Base-by-base conservation (phyloP, 92 coral and sea anemone species). In the Umimayanthus chanpuru region DNA sequence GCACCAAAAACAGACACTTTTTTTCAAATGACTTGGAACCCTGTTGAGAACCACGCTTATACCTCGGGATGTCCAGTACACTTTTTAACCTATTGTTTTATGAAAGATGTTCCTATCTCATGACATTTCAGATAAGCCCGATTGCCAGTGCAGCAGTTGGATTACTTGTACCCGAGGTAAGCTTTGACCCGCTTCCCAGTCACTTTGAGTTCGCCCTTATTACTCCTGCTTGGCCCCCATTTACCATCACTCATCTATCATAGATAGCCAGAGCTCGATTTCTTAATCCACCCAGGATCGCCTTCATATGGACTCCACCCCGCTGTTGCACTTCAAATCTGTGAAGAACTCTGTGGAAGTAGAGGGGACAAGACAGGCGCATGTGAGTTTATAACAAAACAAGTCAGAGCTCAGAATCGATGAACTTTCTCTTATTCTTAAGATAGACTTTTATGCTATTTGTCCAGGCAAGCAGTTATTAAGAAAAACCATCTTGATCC, bases 121-220 rank as follows among this genome's bases (percentile, higher is more conserved):
- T 44, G 44, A 26, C 15, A 65, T 83, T 41, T 70, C 75, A 83
- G 87, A 72, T 83, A 15, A 83, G 78, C 39, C 87, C 87, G 6
- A 83, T 44, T 71, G 87, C 78, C 6, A 83, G 87, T 83, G 87
- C 87, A 2, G 77, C 78, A 30, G 77, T 83, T 47, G 78, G 87
- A 18, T 32, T 83, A 23, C 87, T 83, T 18, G 67, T 83, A 5
- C 87, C 87, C 15, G 78, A 83, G 87, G 87, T 83, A 47, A 43
- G 78, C 39, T 23, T 15, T 41, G 25, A 6, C 50, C 10, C 8
- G 50, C 10, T 47, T 47, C 50, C 50, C 11, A 47, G 50, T 47
- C 11, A 5, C 9, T 47, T 47, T 32, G 36, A 32, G 36, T 32
- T 47, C 11, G 9, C 50, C 50, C 10, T 47, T 1, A 47, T 47